Percentiles rank a stretch among this genome's conserved stretches.
Conservation (phyloP, 2,797 vertebrate genomes). For the Helarctos malayanus region DNA sequence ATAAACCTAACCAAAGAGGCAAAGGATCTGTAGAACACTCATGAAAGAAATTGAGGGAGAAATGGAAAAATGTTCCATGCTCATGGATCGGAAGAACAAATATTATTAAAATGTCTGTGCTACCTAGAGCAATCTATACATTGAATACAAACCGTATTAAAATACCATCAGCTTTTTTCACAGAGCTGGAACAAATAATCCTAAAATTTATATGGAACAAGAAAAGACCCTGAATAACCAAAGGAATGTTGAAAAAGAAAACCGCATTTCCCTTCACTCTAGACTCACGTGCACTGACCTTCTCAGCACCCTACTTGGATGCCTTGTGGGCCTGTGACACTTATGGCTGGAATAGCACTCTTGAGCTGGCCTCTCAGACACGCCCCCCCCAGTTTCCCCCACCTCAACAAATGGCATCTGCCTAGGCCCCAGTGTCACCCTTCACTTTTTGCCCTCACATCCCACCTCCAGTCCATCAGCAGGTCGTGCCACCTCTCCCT, state of each 20-base stretch:
- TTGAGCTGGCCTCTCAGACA: background rate
- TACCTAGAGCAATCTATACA: background rate
- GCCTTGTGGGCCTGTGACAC: background rate
- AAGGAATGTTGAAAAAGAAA: background rate
- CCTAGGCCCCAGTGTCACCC: background rate
- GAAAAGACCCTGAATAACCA: background rate
- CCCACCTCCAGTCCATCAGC: background rate
- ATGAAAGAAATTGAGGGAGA: background rate
- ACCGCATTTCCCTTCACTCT: background rate
- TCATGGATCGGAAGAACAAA: background rate
- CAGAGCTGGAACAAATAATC: background rate
- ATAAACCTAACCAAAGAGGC: too few relatives aligned
- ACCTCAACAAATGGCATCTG: background rate
- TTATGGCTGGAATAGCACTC: background rate
- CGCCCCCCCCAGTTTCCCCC: rapidly evolving
- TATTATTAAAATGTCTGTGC: background rate
- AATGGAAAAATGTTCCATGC: background rate
- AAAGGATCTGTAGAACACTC: too few relatives aligned
- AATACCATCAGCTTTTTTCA: background rate
- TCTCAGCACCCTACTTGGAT: background rate
- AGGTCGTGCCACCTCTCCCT: background rate
- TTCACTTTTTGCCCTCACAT: background rate
- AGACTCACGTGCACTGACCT: background rate
- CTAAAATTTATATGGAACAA: background rate
- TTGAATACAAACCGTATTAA: background rate